Evolutionary conservation across 2,888 invertebrate species (phyloP).

Genomic region (Callyntrura guangdongensis): DNA sequence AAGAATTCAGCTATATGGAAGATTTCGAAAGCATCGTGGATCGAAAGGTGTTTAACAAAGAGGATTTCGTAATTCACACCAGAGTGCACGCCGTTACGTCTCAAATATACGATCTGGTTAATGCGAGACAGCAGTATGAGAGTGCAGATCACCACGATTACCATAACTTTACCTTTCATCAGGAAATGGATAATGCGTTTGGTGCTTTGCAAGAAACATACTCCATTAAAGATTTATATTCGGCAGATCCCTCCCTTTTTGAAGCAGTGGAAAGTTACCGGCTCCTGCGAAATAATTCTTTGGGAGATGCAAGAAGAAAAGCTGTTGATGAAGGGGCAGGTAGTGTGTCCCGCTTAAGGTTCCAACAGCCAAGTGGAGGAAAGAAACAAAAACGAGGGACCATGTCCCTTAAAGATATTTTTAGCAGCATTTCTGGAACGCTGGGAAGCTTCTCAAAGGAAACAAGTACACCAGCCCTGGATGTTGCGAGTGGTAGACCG

Average conservation of each 20-base stretch:
- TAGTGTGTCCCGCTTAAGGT: neutral
- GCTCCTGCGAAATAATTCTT: slow-evolving; percentile 1
- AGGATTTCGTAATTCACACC: slow-evolving; percentile 47
- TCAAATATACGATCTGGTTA: slow-evolving; percentile 43
- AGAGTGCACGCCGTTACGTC: slow-evolving; percentile 51
- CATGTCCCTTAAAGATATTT: slow-evolving; percentile 14
- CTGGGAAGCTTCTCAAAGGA: neutral
- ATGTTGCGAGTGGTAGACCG: neutral
- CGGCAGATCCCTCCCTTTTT: slow-evolving; percentile 61
- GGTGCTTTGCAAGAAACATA: neutral
- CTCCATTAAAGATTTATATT: slow-evolving; percentile 60
- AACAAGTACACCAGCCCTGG: neutral
- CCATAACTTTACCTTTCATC: neutral
- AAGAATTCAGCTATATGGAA: slow-evolving; percentile 67
- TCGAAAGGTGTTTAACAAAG: neutral
- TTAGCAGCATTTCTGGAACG: neutral
- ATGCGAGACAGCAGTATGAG: slow-evolving; percentile 13
- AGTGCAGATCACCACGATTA: neutral
- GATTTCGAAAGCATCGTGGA: slow-evolving; percentile 68
- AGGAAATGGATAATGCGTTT: neutral
- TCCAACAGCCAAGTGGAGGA: neutral
- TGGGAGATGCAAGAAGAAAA: neutral
- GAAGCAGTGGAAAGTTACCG: slow-evolving; percentile 50
- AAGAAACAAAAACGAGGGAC: neutral
- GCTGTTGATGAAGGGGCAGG: neutral